Conservation (phyloP, 2,113 vertebrate genomes). For the Neopipo cinnamomea region DNA sequence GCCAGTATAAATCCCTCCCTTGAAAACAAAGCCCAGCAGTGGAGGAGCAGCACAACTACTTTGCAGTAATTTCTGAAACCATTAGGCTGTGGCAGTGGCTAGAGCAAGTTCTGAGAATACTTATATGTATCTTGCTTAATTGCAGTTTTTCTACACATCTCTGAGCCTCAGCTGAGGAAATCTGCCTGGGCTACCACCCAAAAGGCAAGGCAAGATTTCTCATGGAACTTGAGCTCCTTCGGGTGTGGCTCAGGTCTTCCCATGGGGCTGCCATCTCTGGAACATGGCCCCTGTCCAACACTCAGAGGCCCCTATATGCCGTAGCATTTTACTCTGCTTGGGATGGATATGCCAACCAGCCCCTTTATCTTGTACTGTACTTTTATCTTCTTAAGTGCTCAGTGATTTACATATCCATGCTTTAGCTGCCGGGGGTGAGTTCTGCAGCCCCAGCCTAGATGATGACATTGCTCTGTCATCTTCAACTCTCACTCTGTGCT, state of each 20-base stretch:
- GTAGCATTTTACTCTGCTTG: background rate
- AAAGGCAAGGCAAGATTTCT: background rate
- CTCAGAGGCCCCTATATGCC: fast-evolving
- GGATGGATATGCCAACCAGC: background rate
- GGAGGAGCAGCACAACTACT: background rate
- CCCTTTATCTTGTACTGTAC: background rate
- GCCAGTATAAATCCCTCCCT: background rate
- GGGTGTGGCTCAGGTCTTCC: background rate
- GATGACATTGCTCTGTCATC: background rate
- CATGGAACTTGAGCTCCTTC: background rate
- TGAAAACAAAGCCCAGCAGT: background rate
- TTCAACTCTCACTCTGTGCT: background rate
- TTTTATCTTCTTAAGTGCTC: background rate
- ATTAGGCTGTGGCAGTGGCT: background rate
- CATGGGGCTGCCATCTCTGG: background rate
- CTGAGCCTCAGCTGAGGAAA: background rate
- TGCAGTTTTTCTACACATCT: background rate
- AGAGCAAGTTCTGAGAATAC: background rate
- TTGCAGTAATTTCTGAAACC: background rate
- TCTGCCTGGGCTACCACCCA: background rate
- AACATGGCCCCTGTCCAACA: background rate
- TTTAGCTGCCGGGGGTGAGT: background rate
- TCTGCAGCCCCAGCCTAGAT: background rate
- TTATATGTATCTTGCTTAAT: fast-evolving
- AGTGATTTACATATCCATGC: background rate